Conservation (phyloP, 2,113 vertebrate genomes). For the Rhizomys pruinosus region DNA sequence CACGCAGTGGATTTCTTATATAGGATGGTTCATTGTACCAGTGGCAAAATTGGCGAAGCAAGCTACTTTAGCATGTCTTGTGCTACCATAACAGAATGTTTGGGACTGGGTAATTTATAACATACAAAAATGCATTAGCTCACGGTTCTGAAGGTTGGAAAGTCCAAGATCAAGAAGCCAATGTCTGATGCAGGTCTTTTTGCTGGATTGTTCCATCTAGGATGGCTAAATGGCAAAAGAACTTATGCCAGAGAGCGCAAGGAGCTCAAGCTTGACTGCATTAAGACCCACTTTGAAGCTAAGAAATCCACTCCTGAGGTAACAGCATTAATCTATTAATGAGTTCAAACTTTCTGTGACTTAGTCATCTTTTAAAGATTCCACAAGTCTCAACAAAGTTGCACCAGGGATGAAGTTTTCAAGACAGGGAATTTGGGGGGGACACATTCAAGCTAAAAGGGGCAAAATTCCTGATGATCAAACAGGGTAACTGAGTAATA, state of each 20-base stretch:
- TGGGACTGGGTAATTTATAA: background rate
- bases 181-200: background rate
- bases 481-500: no score
- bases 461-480: no score
- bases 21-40: background rate
- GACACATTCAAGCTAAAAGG: background rate
- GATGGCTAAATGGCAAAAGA: background rate
- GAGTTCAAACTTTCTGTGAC: background rate
- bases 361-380: background rate
- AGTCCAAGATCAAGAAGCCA: background rate
- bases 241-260: background rate
- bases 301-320: background rate
- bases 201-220: background rate
- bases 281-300: background rate
- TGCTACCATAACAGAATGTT: background rate
- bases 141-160: background rate
- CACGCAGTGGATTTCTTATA: background rate
- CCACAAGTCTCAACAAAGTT: background rate
- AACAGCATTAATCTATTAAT: background rate
- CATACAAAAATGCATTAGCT: background rate
- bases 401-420: background rate
- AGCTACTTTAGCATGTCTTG: background rate
- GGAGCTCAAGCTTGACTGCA: background rate
- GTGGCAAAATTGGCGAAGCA: background rate
- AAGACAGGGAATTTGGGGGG: background rate